Conservation (phyloP, 1,140 invertebrate species). For the Thrips palmi region DNA sequence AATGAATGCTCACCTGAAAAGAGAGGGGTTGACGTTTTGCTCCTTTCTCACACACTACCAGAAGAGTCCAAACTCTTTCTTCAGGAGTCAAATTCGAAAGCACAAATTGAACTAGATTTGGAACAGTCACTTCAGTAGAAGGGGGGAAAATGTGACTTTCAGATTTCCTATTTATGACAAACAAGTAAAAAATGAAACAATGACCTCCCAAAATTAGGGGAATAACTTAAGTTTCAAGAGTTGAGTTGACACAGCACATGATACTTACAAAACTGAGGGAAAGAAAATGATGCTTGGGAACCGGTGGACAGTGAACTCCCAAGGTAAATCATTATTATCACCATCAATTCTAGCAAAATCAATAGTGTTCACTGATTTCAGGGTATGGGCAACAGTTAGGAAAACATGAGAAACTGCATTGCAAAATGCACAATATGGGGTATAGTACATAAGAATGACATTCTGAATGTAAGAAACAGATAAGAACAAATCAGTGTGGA, state of each 20-base stretch:
- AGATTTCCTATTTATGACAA: constrained; percentile 43
- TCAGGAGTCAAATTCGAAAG: constrained; percentile 36
- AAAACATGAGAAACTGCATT: constrained; percentile 41
- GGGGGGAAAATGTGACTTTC: constrained; percentile 52
- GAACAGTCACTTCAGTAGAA: constrained; percentile 35
- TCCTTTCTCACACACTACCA: constrained; percentile 16
- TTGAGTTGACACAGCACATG: constrained; percentile 7
- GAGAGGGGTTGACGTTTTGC: no score
- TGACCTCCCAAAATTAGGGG: neutral
- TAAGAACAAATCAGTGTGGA: no score
- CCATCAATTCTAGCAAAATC: constrained; percentile 55
- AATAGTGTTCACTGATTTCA: constrained; percentile 31
- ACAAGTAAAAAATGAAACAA: constrained; percentile 12
- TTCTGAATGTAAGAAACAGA: constrained; percentile 30
- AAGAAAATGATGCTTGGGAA: constrained; percentile 61
- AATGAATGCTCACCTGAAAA: no score
- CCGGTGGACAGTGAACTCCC: constrained; percentile 53
- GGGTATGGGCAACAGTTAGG: constrained; percentile 40
- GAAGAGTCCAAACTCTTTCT: constrained; percentile 13
- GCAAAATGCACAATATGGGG: constrained; percentile 54
- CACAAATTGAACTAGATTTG: constrained; percentile 52
- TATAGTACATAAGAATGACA: constrained; percentile 47
- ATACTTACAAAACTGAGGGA: constrained; percentile 36
- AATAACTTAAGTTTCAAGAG: neutral
- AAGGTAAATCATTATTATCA: constrained; percentile 59